Evolutionary conservation across 2,113 vertebrate genomes (phyloP), one percentile per base, ranked within the genome.

Genomic region (Thamnophis sirtalis): DNA sequence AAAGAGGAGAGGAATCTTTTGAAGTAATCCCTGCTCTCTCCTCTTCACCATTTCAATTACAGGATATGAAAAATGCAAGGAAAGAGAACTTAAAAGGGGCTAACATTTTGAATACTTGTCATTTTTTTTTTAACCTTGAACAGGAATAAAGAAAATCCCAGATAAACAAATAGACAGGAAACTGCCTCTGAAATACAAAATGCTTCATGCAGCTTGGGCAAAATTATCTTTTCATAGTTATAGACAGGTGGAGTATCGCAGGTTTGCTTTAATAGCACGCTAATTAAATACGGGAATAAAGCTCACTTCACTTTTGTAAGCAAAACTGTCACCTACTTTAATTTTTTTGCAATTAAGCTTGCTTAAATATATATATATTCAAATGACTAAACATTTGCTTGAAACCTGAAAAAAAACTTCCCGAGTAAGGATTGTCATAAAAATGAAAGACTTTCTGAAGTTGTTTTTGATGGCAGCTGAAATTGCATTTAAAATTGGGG

Each of bases 321-420:
- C 89, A 93, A 50, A 3, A n/a, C 11, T 91, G 80, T 84, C 43
- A 90, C 38, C 38, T 84, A 89, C 26, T 94, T 80, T 90, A 49
- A 63, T 21, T 54, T 24, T 24, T 86, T 87, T 15, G 9, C 84
- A 87, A 93, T 87, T 91, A 94, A 84, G 68, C 17, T 56, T 13
- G 43, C 43, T 91, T 87, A 63, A 28, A 86, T 60, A 89, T 84
- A 84, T 87, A 43, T 43, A 92, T 94, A 94, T 68, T 84, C 87
- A 93, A 86, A 91, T 93, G 91, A 93, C 68, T 96, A 87, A 93
- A 89, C 33, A 94, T 80, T 94, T 84, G n/a, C 9, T 68, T 91
- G 22, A 13, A 55, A 87, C 5, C 24, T 3, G 3, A 43, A 88
- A 86, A 33, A 88, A 55, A 95, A 51, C 26, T 1, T 33, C 10